These are phyloP conservation scores for Scolopax mira DNA, from an alignment of 2,113 vertebrate species.

Conservation along the genomic window DNA sequence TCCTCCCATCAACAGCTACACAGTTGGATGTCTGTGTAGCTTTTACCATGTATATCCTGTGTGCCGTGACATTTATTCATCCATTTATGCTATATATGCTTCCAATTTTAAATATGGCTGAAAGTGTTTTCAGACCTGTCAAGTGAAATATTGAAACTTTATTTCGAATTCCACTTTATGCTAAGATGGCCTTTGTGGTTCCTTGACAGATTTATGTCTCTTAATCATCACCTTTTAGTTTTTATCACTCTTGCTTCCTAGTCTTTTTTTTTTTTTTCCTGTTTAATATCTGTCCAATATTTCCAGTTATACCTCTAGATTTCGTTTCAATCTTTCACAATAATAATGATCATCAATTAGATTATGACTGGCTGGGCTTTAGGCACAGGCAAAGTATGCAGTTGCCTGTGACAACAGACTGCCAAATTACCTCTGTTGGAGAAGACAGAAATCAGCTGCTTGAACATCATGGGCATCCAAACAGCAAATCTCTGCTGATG, in stretches of 20 bases:
- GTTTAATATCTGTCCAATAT: neutral
- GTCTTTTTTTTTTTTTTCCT: neutral
- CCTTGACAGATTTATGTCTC: neutral
- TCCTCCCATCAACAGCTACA: too few relatives aligned
- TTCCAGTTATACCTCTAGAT: neutral
- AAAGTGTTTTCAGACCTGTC: neutral
- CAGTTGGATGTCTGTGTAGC: neutral
- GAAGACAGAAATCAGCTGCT: neutral
- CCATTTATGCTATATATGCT: neutral
- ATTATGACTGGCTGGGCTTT: neutral
- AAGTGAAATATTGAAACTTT: neutral
- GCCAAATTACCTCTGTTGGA: neutral
- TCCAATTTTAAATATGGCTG: neutral
- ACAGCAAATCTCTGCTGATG: neutral
- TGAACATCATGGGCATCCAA: neutral
- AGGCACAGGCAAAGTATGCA: neutral
- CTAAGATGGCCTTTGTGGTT: neutral
- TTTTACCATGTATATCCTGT: neutral
- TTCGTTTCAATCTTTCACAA: neutral
- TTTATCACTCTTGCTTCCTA: neutral
- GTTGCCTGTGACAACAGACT: conserved; percentile 6
- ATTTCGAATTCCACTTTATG: neutral
- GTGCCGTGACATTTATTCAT: neutral
- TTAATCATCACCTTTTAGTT: neutral
- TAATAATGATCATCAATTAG: neutral